A percentile compares a stretch with the other conserved stretches of the same genome.
These are phyloP conservation scores for Anisognathus igniventris DNA, from an alignment of 2,797 vertebrate species.

Conservation along the genomic window DNA sequence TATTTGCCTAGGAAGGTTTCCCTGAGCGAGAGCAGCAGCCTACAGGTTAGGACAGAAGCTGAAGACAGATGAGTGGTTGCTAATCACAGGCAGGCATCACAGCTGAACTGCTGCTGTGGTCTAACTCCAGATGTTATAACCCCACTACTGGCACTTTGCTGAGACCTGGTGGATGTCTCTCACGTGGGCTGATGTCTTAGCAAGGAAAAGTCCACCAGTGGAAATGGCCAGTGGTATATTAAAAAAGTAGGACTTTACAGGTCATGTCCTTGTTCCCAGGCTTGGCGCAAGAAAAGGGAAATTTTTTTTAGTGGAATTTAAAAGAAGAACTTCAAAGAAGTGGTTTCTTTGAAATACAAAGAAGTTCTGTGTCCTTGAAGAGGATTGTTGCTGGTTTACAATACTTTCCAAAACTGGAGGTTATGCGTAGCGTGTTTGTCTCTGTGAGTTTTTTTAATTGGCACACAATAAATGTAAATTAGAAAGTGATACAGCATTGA, in stretches of 20 bases:
- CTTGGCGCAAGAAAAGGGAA: background rate
- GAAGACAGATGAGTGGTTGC: background rate
- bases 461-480: background rate
- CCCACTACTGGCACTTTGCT: background rate
- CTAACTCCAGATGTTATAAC: background rate
- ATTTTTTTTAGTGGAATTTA: background rate
- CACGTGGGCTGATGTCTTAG: background rate
- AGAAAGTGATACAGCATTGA: background rate
- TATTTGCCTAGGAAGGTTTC: background rate
- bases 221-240: background rate
- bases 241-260: background rate
- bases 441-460: background rate
- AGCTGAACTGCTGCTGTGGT: background rate
- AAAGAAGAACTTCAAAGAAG: constrained; percentile 10
- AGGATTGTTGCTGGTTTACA: background rate
- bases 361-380: constrained; percentile 13
- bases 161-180: background rate
- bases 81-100: background rate
- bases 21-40: background rate
- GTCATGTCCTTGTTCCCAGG: background rate
- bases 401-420: background rate
- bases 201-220: background rate
- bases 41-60: background rate
- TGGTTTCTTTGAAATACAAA: constrained; percentile 26
- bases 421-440: accelerated